These are phyloP conservation scores for Saguinus midas DNA, from an alignment of 2,113 vertebrate genomes.

Conservation along the genomic window DNA sequence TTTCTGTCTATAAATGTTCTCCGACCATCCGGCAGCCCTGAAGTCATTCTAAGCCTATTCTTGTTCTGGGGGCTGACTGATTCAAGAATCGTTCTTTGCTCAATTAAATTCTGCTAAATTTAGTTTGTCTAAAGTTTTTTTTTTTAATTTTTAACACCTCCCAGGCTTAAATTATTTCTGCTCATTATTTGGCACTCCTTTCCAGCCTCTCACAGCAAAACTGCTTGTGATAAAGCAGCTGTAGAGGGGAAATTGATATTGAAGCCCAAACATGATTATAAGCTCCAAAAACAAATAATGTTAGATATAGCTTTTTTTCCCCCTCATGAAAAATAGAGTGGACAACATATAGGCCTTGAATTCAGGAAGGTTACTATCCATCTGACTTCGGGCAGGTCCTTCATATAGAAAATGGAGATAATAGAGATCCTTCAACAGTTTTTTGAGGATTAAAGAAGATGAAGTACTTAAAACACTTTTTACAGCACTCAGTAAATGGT, in stretches of 20 bases:
- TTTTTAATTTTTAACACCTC: background rate
- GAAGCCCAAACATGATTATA: background rate
- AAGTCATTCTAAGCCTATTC: background rate
- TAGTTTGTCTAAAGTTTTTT: background rate
- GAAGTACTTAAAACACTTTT: slow-evolving; percentile 27
- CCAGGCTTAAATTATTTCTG: background rate
- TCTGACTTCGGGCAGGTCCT: background rate
- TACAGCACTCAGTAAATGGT: background rate
- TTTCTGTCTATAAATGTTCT: background rate
- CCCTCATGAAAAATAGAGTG: background rate
- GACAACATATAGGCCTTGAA: background rate
- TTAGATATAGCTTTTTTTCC: background rate
- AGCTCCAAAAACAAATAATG: slow-evolving; percentile 12
- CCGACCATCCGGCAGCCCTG: background rate
- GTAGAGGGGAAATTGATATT: background rate
- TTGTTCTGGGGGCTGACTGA: background rate
- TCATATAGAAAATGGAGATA: background rate
- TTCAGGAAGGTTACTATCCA: background rate
- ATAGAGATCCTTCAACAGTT: background rate
- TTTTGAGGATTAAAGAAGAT: slow-evolving; percentile 31
- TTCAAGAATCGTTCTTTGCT: background rate
- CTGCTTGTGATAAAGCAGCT: background rate
- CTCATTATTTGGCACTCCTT: background rate
- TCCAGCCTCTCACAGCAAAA: background rate
- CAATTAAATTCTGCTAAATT: background rate